Conservation (phyloP, 2,113 vertebrate genomes). For the Nothobranchius kuhntae region DNA sequence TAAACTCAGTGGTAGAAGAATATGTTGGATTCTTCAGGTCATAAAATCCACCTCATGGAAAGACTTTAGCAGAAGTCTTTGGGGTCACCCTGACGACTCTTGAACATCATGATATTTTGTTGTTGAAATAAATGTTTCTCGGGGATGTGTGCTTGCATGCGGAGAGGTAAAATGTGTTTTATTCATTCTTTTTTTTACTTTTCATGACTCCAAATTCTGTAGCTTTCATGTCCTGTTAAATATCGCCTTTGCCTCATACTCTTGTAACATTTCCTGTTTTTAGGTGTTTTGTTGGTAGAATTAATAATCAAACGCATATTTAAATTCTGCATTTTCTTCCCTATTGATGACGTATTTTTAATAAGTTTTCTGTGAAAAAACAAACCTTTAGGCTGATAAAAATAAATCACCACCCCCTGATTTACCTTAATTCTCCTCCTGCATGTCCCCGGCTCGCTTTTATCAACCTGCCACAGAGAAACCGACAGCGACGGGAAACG, state of each 20-base stretch:
- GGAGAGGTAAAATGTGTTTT: too few species aligned
- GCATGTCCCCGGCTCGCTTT: conserved; percentile 16
- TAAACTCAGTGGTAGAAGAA: background rate
- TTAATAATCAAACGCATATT: background rate
- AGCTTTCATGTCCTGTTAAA: too few species aligned
- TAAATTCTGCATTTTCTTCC: background rate
- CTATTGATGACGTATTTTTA: background rate
- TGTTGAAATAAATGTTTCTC: background rate
- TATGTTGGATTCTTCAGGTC: background rate
- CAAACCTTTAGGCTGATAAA: background rate
- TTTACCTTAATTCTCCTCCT: conserved; percentile 10
- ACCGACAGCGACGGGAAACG: background rate
- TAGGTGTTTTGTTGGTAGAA: too few species aligned
- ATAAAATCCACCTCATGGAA: background rate
- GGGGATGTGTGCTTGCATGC: too few species aligned
- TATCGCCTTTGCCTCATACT: too few species aligned
- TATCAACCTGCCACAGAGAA: conserved; percentile 18
- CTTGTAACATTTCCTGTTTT: too few species aligned
- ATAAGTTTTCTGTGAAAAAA: background rate
- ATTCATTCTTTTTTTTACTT: too few species aligned
- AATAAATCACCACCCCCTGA: conserved; percentile 5
- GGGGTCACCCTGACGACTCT: background rate
- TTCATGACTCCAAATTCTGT: too few species aligned
- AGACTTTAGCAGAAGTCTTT: background rate
- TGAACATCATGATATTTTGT: background rate